Evolutionary conservation across 2,797 vertebrate genomes (phyloP), one percentile per base, ranked within the genome.

Genomic region (Mastacembelus armatus): DNA sequence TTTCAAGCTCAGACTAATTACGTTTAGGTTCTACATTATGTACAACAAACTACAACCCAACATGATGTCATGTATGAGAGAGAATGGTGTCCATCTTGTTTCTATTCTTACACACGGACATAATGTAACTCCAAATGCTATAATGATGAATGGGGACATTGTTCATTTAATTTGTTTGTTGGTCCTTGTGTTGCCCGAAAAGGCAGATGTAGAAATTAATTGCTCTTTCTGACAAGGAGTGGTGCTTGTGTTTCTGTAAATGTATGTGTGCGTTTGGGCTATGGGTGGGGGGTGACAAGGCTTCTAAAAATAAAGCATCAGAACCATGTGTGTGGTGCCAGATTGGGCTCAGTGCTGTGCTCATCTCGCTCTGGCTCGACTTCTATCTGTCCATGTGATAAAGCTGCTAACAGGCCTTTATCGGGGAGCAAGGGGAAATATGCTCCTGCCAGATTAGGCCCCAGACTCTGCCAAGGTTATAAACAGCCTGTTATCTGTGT

Each of bases 381-480:
- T 89, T 89, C 85, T 90, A 90, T 92, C 87, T 90, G 86, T 82
- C 86, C 71, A 73, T 74, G 83, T 90, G 96, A 97, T 97, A 97
- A 97, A 95, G 93, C 94, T 92, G 94, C 95, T 95, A 95, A 96
- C 95, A 96, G 95, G 93, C 95, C 92, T 95, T 96, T 98, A 98
- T 98, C 97, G 93, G 94, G 90, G 93, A 94, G 95, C 93, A 80
- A 92, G 95, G 95, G 96, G 95, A 97, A 98, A 98, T 97, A 96
- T 99, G 97, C 95, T 97, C 88, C 94, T 95, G 95, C 93, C 95
- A 98, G 97, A 99, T 99, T 99, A 98, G 95, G 94, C 93, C 94
- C 94, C 95, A 92, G 96, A 94, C 95, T 95, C 94, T 96, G 96
- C 96, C 96, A 97, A 96, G 96, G 96, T 97, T 97, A 98, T 97